Conservation (phyloP, 64 coral and sea anemone species). For the Pachyseris speciosa region DNA sequence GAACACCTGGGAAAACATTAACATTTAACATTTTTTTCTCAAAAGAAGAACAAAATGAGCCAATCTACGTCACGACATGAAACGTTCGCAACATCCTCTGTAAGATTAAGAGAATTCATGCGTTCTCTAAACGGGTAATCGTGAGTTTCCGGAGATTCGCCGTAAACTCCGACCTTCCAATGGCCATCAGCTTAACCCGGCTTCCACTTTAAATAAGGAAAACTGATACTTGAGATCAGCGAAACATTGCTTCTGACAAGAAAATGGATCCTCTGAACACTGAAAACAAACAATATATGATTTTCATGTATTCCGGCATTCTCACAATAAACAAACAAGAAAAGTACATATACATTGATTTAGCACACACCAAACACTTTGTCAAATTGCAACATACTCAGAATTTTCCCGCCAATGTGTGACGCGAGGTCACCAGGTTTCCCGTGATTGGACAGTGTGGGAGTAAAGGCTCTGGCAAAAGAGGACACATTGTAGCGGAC, state of each 20-base stretch:
- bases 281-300: neutral
- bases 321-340: neutral
- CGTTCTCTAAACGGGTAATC: no score
- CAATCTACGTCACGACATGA: no score
- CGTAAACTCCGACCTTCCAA: neutral
- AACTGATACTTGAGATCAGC: conserved; percentile 53
- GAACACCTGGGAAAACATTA: no score
- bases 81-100: no score
- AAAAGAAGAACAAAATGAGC: no score
- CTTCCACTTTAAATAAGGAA: conserved; percentile 42
- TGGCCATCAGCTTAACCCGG: neutral
- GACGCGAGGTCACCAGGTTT: no score
- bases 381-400: neutral
- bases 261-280: neutral
- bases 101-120: neutral
- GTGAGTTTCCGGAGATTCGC: neutral
- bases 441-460: no score
- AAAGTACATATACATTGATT: neutral
- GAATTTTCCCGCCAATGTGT: neutral
- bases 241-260: conserved; percentile 28
- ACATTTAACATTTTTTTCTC: no score
- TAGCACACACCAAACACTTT: neutral
- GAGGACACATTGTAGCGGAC: no score
- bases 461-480: no score
- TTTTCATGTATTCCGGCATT: neutral